Conservation (phyloP, 1,140 invertebrate genomes). For the Drosophila tani region DNA sequence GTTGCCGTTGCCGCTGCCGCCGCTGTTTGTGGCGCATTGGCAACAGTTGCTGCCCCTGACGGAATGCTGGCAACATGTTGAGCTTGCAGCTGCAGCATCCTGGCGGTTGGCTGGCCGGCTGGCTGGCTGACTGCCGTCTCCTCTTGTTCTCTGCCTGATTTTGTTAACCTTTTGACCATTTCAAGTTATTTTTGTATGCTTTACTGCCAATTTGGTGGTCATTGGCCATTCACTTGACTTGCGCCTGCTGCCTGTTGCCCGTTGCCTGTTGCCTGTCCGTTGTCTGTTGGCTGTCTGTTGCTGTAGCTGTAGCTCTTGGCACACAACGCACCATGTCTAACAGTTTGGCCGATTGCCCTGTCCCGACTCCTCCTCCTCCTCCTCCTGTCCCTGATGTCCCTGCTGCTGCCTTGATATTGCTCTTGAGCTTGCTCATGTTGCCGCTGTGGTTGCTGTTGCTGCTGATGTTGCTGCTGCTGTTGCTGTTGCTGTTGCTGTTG, state of each 20-base stretch:
- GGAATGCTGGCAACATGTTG: constrained; percentile 82
- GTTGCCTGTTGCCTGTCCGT: constrained; percentile 54
- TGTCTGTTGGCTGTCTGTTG: constrained; percentile 52
- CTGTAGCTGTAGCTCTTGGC: constrained; percentile 59
- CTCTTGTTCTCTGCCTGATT: constrained; percentile 73
- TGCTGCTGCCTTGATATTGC: constrained; percentile 48
- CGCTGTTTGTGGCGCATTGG: constrained; percentile 22
- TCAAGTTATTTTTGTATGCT: constrained; percentile 84
- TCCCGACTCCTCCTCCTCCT: constrained; percentile 13
- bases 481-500: constrained; percentile 37
- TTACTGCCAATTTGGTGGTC: constrained; percentile 84
- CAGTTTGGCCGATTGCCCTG: constrained; percentile 78
- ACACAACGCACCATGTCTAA: constrained; percentile 77
- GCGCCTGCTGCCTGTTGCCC: constrained; percentile 47
- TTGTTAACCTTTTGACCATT: constrained; percentile 83
- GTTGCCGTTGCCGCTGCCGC: constrained; percentile 25
- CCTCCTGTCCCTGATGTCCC: constrained; percentile 15
- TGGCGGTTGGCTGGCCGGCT: background rate
- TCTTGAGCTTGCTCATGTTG: constrained; percentile 58
- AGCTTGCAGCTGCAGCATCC: constrained; percentile 56
- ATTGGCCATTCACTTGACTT: constrained; percentile 83
- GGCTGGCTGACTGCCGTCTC: constrained; percentile 22
- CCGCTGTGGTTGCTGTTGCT: constrained; percentile 29
- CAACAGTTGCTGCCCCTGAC: constrained; percentile 57
- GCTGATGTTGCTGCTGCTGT: constrained; percentile 39